Percentiles rank a stretch among this genome's conserved stretches.
Evolutionary conservation across 2,797 vertebrate genomes (phyloP).

Genomic region (Gadopsis marmoratus): DNA sequence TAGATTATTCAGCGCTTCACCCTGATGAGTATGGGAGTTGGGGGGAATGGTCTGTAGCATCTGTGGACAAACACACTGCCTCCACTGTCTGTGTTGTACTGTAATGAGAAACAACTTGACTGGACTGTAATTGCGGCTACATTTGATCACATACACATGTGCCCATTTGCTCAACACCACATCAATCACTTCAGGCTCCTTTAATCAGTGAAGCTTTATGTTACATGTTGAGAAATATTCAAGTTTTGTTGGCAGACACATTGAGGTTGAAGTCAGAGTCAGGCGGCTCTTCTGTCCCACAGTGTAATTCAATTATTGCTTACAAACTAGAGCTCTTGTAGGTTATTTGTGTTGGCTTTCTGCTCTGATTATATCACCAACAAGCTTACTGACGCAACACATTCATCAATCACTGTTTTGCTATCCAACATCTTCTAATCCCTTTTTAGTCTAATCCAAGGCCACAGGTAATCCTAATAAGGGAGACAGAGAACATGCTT

Average conservation of each 20-base stretch:
- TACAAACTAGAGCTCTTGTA: background rate
- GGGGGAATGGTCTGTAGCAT: slow-evolving; percentile 57
- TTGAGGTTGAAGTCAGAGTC: background rate
- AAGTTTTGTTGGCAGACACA: slow-evolving; percentile 1
- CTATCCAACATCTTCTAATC: slow-evolving; percentile 56
- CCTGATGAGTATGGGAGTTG: slow-evolving; percentile 70
- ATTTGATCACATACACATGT: slow-evolving; percentile 26
- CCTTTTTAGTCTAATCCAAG: slow-evolving; percentile 63
- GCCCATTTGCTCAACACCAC: background rate
- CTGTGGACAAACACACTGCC: slow-evolving; percentile 71
- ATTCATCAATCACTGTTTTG: slow-evolving; percentile 53
- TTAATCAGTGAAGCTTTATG: background rate
- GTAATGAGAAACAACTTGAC: slow-evolving; percentile 42
- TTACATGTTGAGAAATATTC: slow-evolving; percentile 9
- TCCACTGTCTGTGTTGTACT: slow-evolving; percentile 81
- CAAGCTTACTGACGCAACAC: slow-evolving; percentile 63
- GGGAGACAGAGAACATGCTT: slow-evolving; percentile 28
- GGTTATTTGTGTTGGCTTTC: slow-evolving; percentile 47
- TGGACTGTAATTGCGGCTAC: slow-evolving; percentile 3
- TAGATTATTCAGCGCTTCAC: slow-evolving; percentile 72
- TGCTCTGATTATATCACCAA: slow-evolving; percentile 47
- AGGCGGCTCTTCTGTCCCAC: slow-evolving; percentile 13
- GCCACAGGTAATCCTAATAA: slow-evolving; percentile 45
- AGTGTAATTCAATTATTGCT: slow-evolving; percentile 30
- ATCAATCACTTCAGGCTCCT: background rate